Evolutionary conservation across 2,888 invertebrate genomes (phyloP).

Genomic region (Lasioglossum pauxillum): DNA sequence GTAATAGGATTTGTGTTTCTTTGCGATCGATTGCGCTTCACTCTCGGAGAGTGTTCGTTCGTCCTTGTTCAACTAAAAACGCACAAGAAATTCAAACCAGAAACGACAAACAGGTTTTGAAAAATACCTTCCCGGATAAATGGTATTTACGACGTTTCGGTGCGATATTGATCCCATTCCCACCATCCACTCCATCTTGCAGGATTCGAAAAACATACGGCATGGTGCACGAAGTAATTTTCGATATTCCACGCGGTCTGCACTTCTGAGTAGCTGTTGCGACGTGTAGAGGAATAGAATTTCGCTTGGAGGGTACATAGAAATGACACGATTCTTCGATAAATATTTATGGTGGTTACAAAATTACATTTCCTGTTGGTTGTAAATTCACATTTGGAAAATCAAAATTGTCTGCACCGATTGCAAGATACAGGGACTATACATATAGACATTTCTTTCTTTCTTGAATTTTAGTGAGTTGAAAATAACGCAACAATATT

Average conservation of each 20-base stretch:
- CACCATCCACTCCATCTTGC: not conserved
- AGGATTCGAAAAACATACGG: not conserved
- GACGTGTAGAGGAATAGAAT: not conserved
- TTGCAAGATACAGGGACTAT: too few species aligned
- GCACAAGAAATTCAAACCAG: not conserved
- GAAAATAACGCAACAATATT: too few species aligned
- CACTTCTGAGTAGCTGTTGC: not conserved
- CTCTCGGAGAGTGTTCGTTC: not conserved
- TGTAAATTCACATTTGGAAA: too few species aligned
- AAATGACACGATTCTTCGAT: not conserved
- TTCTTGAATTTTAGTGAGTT: too few species aligned
- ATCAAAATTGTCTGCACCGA: too few species aligned
- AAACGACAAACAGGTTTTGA: slow-evolving; percentile 7
- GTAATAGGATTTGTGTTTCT: not conserved
- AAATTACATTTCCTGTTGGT: too few species aligned
- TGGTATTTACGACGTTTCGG: slow-evolving; percentile 4
- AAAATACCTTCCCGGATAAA: not conserved
- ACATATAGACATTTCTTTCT: too few species aligned
- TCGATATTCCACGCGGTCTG: not conserved
- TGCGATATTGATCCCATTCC: not conserved
- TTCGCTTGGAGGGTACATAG: not conserved
- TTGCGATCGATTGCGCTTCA: not conserved
- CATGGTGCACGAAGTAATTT: slow-evolving; percentile 1
- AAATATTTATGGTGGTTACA: not conserved
- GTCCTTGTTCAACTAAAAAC: slow-evolving; percentile 4